phyloP scores from a whole-genome alignment of 2,797 vertebrate species.

The Oceanodroma leucorhoa region DNA sequence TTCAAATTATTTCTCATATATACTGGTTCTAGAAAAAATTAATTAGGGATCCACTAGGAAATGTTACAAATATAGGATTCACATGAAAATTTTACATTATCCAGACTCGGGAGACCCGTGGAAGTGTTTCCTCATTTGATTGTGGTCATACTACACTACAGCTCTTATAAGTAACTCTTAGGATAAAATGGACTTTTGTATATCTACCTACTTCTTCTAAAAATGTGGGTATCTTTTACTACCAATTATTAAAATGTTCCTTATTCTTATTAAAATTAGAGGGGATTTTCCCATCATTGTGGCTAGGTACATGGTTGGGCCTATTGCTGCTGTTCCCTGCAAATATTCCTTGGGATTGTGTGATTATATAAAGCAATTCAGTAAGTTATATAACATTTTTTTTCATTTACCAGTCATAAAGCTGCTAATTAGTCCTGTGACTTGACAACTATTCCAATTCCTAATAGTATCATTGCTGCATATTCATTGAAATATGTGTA shows the following conservation, averaged over 20 bases:
- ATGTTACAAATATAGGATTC: background rate
- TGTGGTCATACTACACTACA: background rate
- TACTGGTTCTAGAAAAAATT: background rate
- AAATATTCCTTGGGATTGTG: background rate
- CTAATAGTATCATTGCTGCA: background rate
- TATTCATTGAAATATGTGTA: background rate
- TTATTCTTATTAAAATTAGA: background rate
- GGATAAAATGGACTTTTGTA: background rate
- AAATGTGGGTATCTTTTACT: background rate
- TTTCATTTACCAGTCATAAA: slow-evolving; percentile 51
- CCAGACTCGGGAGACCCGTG: background rate
- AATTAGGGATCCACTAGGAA: background rate
- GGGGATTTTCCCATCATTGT: background rate
- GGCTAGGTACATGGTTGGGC: background rate
- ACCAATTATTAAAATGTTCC: background rate
- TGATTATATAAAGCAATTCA: slow-evolving; percentile 21
- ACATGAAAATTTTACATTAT: background rate
- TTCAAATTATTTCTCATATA: background rate
- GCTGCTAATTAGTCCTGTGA: slow-evolving; percentile 27
- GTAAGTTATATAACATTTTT: slow-evolving; percentile 1
- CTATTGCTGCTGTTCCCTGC: background rate
- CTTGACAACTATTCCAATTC: background rate
- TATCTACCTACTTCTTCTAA: background rate
- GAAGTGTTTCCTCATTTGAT: background rate
- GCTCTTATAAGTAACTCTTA: background rate